Percentiles rank a stretch among this genome's conserved stretches.
Conservation (phyloP, 1,140 invertebrate genomes). For the Intoshia linei region DNA sequence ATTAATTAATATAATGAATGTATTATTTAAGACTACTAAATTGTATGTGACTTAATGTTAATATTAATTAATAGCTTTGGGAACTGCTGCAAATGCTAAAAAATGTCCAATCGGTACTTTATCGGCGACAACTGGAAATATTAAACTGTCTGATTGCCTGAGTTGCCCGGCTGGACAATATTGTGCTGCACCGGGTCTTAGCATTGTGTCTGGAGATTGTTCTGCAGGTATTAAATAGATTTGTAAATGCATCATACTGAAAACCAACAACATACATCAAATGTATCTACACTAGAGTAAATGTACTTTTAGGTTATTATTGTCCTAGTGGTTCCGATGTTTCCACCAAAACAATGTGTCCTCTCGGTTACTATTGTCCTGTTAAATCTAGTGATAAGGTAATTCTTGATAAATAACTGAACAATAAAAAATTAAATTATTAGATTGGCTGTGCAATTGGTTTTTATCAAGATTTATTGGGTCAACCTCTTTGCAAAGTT, state of each 20-base stretch:
- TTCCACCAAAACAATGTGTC: constrained; percentile 11
- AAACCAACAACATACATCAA: background rate
- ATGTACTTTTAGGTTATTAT: constrained; percentile 11
- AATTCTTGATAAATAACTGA: too few relatives aligned
- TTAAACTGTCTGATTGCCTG: constrained; percentile 10
- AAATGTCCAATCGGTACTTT: too few relatives aligned
- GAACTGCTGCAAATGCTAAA: too few relatives aligned
- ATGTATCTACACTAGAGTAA: background rate
- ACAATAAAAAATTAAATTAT: too few relatives aligned
- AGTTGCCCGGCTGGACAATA: constrained; percentile 13
- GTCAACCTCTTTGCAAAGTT: constrained; percentile 10
- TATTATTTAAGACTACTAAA: too few relatives aligned
- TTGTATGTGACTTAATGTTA: too few relatives aligned
- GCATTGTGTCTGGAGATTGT: constrained; percentile 9
- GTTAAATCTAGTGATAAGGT: too few relatives aligned
- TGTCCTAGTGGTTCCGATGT: constrained; percentile 12
- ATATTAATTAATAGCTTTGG: too few relatives aligned
- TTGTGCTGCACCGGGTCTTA: constrained; percentile 10
- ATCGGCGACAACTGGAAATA: constrained; percentile 11
- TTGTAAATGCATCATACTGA: background rate
- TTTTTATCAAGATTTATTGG: constrained; percentile 12
- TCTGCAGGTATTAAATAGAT: constrained; percentile 5
- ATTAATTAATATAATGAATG: too few relatives aligned
- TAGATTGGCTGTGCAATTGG: constrained; percentile 11
- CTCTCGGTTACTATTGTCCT: constrained; percentile 15